Base-by-base conservation (phyloP, 2,797 vertebrate genomes). In the Hipposideros larvatus region DNA sequence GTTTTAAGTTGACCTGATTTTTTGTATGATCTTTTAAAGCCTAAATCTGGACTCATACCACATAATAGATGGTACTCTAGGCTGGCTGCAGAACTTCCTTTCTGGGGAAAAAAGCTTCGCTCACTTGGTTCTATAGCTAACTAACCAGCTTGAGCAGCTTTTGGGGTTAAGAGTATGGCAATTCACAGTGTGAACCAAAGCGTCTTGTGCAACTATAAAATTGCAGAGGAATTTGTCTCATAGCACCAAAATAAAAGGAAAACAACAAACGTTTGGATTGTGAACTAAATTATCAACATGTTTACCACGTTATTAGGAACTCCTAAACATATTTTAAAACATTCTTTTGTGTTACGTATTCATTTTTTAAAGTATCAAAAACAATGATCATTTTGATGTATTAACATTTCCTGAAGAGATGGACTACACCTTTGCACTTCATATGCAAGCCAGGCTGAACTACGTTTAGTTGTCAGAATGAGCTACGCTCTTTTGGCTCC, bases 351-450 rank as follows among this genome's bases (percentile, higher is more conserved):
- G 66, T 63, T 80, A 96, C 89, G 61, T 59, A 59, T 53, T 93
- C 28, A 91, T 65, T 83, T 92, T 96, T 94, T 11, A 77, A 94
- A 96, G 80, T 68, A 77, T 59, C 90, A 65, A 70, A 87, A 80
- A 87, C 48, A 59, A 59, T 19, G n/a, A 70, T 24, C 7, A 75
- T 74, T 80, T 71, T 85, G 63, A 66, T 80, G 85, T 22, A 73
- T 75, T 90, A 94, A 88, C 26, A 93, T 14, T 86, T 26, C 63
- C 84, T 87, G n/a, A 88, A 91, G 75, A 78, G 77, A 86, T 31
- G 26, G 73, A 73, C 66, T 87, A 78, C 5, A 96, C 24, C 43
- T 83, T 66, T 93, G 80, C 11, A 78, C n/a, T 77, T 74, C 46
- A 59, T 0, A 13, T 28, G 41, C 63, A 79, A 65, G 66, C 37